Percentiles rank a stretch among this genome's conserved stretches.
Evolutionary conservation across 1,140 invertebrate species (phyloP).

Genomic region (Anadara kagoshimensis): DNA sequence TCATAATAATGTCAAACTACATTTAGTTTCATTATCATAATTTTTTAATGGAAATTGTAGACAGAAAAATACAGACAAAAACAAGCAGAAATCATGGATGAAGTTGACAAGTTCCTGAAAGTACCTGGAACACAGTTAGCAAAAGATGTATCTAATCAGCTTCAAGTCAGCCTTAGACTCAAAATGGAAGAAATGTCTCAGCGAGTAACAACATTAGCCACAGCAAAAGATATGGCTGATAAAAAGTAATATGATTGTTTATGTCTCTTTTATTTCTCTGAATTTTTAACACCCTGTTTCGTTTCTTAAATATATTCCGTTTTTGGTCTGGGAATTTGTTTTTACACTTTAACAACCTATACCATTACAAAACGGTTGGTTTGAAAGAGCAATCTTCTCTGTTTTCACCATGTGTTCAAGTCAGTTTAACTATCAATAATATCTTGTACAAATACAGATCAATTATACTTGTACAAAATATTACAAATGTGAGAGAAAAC

Average conservation of each 20-base stretch:
- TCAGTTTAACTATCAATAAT: too few species aligned
- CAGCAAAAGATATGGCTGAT: constrained; percentile 18
- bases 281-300: background rate
- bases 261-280: background rate
- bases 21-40: too few species aligned
- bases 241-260: background rate
- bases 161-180: constrained; percentile 1
- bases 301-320: too few species aligned
- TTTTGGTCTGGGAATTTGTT: too few species aligned
- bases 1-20: too few species aligned
- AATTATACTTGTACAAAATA: too few species aligned
- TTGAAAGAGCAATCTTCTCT: too few species aligned
- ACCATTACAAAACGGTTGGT: too few species aligned
- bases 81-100: constrained; percentile 11
- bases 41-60: background rate
- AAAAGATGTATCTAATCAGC: background rate
- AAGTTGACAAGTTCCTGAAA: constrained; percentile 11
- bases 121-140: background rate
- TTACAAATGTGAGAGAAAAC: too few species aligned
- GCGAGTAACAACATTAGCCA: constrained; percentile 11
- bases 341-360: too few species aligned
- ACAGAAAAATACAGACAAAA: constrained; percentile 16
- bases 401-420: too few species aligned
- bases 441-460: too few species aligned
- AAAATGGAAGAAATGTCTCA: constrained; percentile 14